phyloP scores from a whole-genome alignment of 2,113 vertebrate genomes.

The Ochotona princeps region DNA sequence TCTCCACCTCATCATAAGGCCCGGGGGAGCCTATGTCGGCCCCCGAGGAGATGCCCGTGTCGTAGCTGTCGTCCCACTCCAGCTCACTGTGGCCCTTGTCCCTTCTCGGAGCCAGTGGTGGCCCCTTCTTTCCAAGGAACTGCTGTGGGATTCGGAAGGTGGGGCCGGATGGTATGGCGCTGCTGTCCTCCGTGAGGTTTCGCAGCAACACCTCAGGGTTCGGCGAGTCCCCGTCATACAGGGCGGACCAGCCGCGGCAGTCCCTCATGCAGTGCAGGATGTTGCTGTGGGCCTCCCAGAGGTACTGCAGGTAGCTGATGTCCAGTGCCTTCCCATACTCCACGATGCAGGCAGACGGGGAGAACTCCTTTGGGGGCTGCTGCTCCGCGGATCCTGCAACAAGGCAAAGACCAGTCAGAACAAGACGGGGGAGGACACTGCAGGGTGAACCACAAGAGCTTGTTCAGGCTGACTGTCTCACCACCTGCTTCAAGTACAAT shows the following conservation, averaged over 20 bases:
- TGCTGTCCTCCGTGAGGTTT: slow-evolving; percentile 85
- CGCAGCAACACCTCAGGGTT: slow-evolving; percentile 90
- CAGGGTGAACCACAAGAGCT: neutral
- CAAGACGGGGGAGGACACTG: neutral
- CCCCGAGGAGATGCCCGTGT: slow-evolving; percentile 89
- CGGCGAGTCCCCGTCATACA: slow-evolving; percentile 93
- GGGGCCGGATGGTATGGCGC: slow-evolving; percentile 29
- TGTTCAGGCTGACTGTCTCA: rapidly evolving
- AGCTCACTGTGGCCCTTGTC: slow-evolving; percentile 90
- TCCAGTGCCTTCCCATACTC: slow-evolving; percentile 92
- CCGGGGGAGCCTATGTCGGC: slow-evolving; percentile 79
- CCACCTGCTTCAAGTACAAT: neutral
- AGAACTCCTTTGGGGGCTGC: slow-evolving; percentile 32
- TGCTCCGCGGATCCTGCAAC: slow-evolving; percentile 80
- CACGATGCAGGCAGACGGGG: slow-evolving; percentile 90
- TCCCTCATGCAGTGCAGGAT: slow-evolving; percentile 91
- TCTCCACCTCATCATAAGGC: slow-evolving; percentile 54
- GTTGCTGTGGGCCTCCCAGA: slow-evolving; percentile 92
- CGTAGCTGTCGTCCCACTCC: slow-evolving; percentile 98
- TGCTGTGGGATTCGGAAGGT: slow-evolving; percentile 73
- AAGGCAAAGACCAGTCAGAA: neutral
- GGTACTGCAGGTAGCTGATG: slow-evolving; percentile 96
- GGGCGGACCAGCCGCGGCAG: slow-evolving; percentile 94
- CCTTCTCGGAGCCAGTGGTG: slow-evolving; percentile 57
- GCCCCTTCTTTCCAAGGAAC: neutral